Percentiles rank a stretch among this genome's conserved stretches.
Conservation (phyloP, 2,113 vertebrate genomes). For the Danio rerio region DNA sequence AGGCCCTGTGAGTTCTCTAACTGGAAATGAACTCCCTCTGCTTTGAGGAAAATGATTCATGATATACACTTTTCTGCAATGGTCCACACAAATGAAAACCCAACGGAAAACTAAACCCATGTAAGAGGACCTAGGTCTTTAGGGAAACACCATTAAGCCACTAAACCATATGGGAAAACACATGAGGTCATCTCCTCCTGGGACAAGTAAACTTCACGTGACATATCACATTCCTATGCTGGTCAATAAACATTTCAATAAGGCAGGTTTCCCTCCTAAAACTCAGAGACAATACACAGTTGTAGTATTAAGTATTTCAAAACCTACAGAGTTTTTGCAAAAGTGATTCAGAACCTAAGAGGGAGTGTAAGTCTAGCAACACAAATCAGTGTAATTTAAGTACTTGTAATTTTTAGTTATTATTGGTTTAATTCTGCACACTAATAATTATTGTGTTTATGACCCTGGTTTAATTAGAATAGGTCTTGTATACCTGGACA, state of each 20-base stretch:
- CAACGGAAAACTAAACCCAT: background rate
- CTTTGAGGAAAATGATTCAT: slow-evolving; percentile 18
- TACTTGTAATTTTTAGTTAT: too few relatives aligned
- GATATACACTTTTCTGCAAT: background rate
- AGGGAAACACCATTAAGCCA: background rate
- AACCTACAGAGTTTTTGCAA: background rate
- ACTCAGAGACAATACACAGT: background rate
- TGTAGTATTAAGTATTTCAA: background rate
- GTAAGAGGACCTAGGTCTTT: slow-evolving; percentile 4
- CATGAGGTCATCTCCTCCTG: background rate
- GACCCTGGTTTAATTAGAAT: too few relatives aligned
- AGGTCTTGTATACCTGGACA: too few relatives aligned
- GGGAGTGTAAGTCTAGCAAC: background rate
- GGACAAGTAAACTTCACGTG: background rate
- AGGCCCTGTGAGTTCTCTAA: slow-evolving; percentile 16
- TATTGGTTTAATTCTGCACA: too few relatives aligned
- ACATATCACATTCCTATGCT: background rate
- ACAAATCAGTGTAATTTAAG: background rate
- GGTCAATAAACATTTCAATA: background rate
- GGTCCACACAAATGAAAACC: background rate
- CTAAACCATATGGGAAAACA: background rate
- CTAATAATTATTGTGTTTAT: too few relatives aligned
- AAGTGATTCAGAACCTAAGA: background rate
- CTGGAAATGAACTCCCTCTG: slow-evolving; percentile 34
- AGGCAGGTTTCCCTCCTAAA: background rate